Percentiles rank a stretch among this genome's conserved stretches.
phyloP scores from a whole-genome alignment of 2,797 vertebrate genomes.

The Pangasius larnaudii region DNA sequence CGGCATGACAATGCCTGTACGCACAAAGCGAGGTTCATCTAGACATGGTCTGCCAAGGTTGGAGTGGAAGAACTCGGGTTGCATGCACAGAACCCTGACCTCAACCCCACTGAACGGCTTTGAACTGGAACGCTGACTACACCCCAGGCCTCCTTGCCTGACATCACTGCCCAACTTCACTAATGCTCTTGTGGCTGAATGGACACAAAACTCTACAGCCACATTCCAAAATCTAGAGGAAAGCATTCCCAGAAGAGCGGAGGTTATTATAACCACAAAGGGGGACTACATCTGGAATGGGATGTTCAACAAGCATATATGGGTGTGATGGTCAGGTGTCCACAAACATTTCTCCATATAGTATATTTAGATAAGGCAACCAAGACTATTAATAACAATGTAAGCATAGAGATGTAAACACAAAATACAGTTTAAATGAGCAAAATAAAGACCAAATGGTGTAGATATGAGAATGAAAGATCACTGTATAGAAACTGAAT shows the following conservation, averaged over 20 bases:
- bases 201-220: background rate
- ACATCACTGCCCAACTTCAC: background rate
- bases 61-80: background rate
- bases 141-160: background rate
- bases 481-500: background rate
- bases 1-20: background rate
- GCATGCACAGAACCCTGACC: background rate
- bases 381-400: background rate
- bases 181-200: background rate
- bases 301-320: background rate
- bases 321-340: background rate
- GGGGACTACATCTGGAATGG: background rate
- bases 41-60: background rate
- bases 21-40: background rate
- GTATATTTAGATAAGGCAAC: background rate
- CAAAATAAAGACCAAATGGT: background rate
- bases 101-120: background rate
- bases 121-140: background rate
- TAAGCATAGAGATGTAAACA: background rate
- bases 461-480: background rate
- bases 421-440: background rate
- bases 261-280: background rate
- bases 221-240: background rate
- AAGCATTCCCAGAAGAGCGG: background rate
- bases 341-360: background rate